These are phyloP conservation scores for Ectemnius continuus DNA, from an alignment of 2,888 invertebrate genomes.

Conservation along the genomic window DNA sequence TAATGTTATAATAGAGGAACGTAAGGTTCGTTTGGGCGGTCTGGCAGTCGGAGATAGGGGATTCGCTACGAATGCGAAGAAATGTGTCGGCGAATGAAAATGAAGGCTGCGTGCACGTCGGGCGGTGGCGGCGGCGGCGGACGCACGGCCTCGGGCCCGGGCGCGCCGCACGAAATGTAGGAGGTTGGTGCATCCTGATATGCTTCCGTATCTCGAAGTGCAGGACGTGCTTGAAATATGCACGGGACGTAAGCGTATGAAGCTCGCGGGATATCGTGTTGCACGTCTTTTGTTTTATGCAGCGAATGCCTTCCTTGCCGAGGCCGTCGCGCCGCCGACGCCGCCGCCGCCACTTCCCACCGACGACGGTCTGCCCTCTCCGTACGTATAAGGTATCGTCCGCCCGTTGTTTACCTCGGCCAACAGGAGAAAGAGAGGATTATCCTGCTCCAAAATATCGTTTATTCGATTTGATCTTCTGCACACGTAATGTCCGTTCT, in stretches of 20 bases:
- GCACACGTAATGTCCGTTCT: background rate
- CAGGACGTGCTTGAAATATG: constrained; percentile 61
- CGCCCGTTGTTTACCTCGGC: constrained; percentile 34
- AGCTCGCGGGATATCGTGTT: constrained; percentile 61
- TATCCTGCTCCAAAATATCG: constrained; percentile 15
- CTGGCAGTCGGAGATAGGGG: background rate
- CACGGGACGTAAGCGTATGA: constrained; percentile 62
- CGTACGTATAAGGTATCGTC: constrained; percentile 37
- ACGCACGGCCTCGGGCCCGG: constrained; percentile 4
- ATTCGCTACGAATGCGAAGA: constrained; percentile 16
- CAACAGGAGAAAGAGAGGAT: constrained; percentile 26
- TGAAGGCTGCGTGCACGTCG: constrained; percentile 12
- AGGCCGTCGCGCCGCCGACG: constrained; percentile 40
- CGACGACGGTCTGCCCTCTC: constrained; percentile 34
- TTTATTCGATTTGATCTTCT: background rate
- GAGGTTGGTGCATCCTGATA: constrained; percentile 58
- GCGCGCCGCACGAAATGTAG: constrained; percentile 43
- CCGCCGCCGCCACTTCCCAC: constrained; percentile 32
- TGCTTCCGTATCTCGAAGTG: constrained; percentile 53
- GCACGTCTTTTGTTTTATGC: constrained; percentile 64
- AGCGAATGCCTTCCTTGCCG: constrained; percentile 57
- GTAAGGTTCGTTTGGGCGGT: background rate
- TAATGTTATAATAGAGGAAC: no score
- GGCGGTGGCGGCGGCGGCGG: no score
- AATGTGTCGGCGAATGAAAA: constrained; percentile 13